Percentiles rank a stretch among this genome's conserved stretches.
Conservation (phyloP, 30 jellyfish, hydroid and myxozoan species). For the Aurelia sp. region DNA sequence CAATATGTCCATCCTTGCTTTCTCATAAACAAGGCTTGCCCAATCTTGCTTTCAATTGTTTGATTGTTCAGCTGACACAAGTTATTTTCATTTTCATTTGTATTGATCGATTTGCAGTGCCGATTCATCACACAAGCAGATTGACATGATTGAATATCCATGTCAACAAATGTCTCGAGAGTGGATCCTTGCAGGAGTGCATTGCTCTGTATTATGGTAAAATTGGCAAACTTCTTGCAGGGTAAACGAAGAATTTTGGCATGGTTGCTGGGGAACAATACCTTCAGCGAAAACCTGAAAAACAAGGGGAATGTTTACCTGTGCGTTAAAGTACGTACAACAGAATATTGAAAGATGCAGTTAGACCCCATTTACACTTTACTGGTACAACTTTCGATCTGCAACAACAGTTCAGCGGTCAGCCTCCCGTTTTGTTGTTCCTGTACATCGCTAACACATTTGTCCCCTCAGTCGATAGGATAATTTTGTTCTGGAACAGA, state of each 20-base stretch:
- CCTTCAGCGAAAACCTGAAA: no score
- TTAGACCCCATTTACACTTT: no score
- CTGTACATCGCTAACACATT: no score
- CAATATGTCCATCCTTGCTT: background rate
- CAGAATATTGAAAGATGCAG: no score
- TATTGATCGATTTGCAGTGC: background rate
- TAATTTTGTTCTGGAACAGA: no score
- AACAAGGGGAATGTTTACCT: no score
- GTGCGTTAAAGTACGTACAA: no score
- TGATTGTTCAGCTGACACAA: background rate
- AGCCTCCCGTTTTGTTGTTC: no score
- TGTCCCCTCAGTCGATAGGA: no score
- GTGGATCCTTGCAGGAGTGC: background rate
- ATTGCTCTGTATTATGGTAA: background rate
- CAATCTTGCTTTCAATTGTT: background rate
- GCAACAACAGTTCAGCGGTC: no score
- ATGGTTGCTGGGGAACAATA: no score
- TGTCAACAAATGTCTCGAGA: background rate
- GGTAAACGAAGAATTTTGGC: background rate
- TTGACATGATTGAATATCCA: background rate
- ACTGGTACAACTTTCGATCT: no score
- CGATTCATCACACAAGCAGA: background rate
- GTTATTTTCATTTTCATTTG: background rate
- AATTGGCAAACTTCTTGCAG: background rate
- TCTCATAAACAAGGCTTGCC: background rate